A percentile compares a stretch with the other conserved stretches of the same genome.
Conservation (phyloP, 2,113 vertebrate species). For the Takifugu flavidus region DNA sequence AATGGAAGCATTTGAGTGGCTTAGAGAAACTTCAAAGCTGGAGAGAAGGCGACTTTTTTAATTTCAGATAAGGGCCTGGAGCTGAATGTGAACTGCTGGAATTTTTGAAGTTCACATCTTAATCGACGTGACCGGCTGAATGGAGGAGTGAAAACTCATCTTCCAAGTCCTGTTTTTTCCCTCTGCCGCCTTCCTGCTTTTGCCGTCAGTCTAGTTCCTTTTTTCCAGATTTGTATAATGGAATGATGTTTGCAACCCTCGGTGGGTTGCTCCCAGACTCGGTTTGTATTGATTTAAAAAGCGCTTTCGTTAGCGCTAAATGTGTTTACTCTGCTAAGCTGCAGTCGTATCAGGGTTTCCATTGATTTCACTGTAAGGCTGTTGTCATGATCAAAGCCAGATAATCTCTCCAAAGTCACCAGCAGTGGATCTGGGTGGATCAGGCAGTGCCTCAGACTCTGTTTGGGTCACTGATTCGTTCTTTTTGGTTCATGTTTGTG, state of each 20-base stretch:
- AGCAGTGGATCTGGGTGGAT: slow-evolving; percentile 1
- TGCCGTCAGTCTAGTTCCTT: slow-evolving; percentile 4
- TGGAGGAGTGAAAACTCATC: slow-evolving; percentile 66
- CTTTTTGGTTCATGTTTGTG: no score
- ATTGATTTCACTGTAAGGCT: slow-evolving; percentile 50
- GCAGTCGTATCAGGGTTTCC: slow-evolving; percentile 31
- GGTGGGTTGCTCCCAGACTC: neutral
- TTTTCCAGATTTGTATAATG: slow-evolving; percentile 46
- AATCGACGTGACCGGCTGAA: slow-evolving; percentile 73
- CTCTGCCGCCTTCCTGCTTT: slow-evolving; percentile 4
- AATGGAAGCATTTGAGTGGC: slow-evolving; percentile 72
- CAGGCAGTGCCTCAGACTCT: no score
- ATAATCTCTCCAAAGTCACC: slow-evolving; percentile 45
- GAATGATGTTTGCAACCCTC: slow-evolving; percentile 38
- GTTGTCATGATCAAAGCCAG: slow-evolving; percentile 53
- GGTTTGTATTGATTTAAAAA: slow-evolving; percentile 32
- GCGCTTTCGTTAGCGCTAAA: slow-evolving; percentile 37
- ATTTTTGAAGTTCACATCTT: slow-evolving; percentile 76
- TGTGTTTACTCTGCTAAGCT: slow-evolving; percentile 49
- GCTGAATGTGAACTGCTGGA: slow-evolving; percentile 73
- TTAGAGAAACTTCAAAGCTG: slow-evolving; percentile 76
- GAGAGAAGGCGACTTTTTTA: slow-evolving; percentile 68
- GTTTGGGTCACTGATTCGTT: no score
- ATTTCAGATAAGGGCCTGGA: slow-evolving; percentile 78
- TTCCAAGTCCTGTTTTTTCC: slow-evolving; percentile 44